phyloP scores from a whole-genome alignment of 2,888 invertebrate genomes.

The Stenotaenia linearis region DNA sequence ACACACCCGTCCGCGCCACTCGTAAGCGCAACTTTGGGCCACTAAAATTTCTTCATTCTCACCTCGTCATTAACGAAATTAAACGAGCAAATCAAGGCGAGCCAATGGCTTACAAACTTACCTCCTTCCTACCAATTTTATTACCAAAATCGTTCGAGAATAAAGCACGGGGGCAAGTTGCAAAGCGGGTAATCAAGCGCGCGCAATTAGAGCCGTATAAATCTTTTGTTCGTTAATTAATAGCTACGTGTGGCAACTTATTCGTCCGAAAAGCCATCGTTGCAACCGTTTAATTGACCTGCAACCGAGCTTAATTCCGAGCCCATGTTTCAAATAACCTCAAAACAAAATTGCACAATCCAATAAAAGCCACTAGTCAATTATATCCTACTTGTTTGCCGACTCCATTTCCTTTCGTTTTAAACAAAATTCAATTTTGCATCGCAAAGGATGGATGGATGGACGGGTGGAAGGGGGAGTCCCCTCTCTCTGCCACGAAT shows the following conservation, averaged over 20 bases:
- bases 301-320: constrained; percentile 6
- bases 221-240: constrained; percentile 32
- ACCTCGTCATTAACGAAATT: constrained; percentile 23
- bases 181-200: neutral
- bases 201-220: constrained; percentile 30
- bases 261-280: neutral
- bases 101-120: neutral
- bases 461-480: neutral
- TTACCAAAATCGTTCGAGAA: neutral
- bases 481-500: neutral
- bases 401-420: constrained; percentile 24
- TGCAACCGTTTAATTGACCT: constrained; percentile 27
- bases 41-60: neutral
- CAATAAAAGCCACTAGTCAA: constrained; percentile 31
- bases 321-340: constrained; percentile 29
- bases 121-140: constrained; percentile 3
- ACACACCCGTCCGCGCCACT: neutral
- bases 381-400: constrained; percentile 30
- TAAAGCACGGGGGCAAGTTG: neutral
- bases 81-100: neutral
- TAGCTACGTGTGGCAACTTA: constrained; percentile 21
- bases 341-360: constrained; percentile 30
- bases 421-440: constrained; percentile 30
- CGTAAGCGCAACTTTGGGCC: neutral
- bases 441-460: neutral